Evolutionary conservation across 2,888 invertebrate species (phyloP).

Genomic region (Melikaiella ostensackeni): DNA sequence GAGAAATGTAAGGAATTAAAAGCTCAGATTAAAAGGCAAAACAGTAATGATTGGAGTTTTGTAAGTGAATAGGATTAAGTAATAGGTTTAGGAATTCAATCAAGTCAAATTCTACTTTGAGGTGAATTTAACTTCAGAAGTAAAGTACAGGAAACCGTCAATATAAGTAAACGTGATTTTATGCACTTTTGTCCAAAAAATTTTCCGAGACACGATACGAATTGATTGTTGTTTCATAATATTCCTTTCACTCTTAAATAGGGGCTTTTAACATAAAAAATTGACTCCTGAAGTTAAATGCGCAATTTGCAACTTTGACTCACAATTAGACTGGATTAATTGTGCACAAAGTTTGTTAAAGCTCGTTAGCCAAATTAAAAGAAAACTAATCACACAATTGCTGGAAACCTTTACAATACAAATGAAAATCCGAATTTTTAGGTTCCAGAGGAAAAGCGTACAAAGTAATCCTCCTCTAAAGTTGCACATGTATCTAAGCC

Average conservation of each 20-base stretch:
- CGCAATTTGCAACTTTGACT: too few relatives aligned
- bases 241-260: too few relatives aligned
- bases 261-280: too few relatives aligned
- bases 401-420: neutral
- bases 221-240: too few relatives aligned
- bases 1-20: neutral
- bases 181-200: too few relatives aligned
- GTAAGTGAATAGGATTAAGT: neutral
- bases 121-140: too few relatives aligned
- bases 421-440: neutral
- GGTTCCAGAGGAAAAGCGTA: neutral
- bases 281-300: too few relatives aligned
- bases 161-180: too few relatives aligned
- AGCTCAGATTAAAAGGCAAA: neutral
- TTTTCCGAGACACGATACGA: too few relatives aligned
- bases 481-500: too few relatives aligned
- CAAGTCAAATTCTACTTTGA: too few relatives aligned
- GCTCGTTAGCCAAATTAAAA: neutral
- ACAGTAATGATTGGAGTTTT: neutral
- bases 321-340: neutral
- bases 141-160: too few relatives aligned
- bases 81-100: neutral
- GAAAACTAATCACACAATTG: neutral
- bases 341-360: neutral
- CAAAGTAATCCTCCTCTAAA: neutral